Base-by-base conservation (phyloP, 2,888 invertebrate genomes). In the Ochropleura plecta region DNA sequence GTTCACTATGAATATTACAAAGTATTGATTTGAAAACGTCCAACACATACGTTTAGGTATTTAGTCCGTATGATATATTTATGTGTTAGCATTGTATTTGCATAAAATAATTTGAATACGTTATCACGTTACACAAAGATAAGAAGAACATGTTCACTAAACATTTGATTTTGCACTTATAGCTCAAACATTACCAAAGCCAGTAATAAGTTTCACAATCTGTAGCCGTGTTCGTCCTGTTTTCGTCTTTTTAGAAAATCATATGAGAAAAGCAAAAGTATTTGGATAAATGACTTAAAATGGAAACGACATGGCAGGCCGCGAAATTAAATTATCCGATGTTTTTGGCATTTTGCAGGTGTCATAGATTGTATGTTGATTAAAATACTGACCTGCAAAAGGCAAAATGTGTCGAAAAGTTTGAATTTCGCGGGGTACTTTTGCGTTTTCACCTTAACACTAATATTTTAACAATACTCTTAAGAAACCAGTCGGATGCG, bases 261-360 rank as follows among this genome's bases (percentile, higher is more conserved):
- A 90, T 92, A 93, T 93, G 93, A 94, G 93, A 91, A 94, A 92
- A 88, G 93, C 91, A 88, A 81, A 70, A 10, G 51, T 14, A 60
- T n/a, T 6, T 0, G 30, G 30, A 57, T 57, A 30, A 40, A 40
- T 59, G 16, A 40, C 5, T 57, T 16, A 7, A 30, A 30, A 30
- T 30, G 30, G 30, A 30, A 30, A 3, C 3, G 30, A 2, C 30
- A 30, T 30, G 30, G 30, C 30, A 30, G 30, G 30, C 1, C 30
- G 30, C 30, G 30, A 30, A 30, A 30, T 30, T 30, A 30, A 30
- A 30, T 30, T 30, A 2, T 30, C 3, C 30, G 30, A 30, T 30
- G 30, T 30, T 30, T 30, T 30, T 30, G 30, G 30, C 30, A 1
- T 30, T 1, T 30, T 30, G 30, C 30, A 30, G 30, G 30, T 30